Percentiles rank a stretch among this genome's conserved stretches.
These are phyloP conservation scores for Callosobruchus maculatus DNA, from an alignment of 2,888 invertebrate genomes.

Conservation along the genomic window DNA sequence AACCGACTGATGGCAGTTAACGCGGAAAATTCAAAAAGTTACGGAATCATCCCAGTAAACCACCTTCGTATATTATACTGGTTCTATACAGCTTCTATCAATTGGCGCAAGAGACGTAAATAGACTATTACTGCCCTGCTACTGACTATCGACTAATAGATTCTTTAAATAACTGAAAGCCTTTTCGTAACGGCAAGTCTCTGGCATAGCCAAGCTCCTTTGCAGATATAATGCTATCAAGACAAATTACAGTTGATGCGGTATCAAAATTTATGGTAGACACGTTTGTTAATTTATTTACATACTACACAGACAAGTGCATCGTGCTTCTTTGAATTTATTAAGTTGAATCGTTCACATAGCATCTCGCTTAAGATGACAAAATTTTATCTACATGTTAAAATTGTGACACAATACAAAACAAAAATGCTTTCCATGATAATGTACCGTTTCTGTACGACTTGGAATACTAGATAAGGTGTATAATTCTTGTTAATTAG, in stretches of 20 bases:
- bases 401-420: background rate
- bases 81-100: no score
- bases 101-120: no score
- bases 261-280: conserved; percentile 13
- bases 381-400: background rate
- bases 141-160: background rate
- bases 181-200: background rate
- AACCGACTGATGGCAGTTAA: no score
- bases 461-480: no score
- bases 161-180: background rate
- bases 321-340: background rate
- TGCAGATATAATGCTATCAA: background rate
- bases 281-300: conserved; percentile 19
- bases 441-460: background rate
- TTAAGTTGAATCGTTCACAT: background rate
- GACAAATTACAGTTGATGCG: background rate
- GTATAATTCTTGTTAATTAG: no score
- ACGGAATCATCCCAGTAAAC: no score
- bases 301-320: conserved; percentile 2
- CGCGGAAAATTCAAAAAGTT: no score
- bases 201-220: background rate
- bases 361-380: background rate
- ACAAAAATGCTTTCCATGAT: background rate
- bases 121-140: background rate
- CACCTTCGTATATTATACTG: no score